These are phyloP conservation scores for Plotosus lineatus DNA, from an alignment of 2,113 vertebrate species.

Conservation along the genomic window DNA sequence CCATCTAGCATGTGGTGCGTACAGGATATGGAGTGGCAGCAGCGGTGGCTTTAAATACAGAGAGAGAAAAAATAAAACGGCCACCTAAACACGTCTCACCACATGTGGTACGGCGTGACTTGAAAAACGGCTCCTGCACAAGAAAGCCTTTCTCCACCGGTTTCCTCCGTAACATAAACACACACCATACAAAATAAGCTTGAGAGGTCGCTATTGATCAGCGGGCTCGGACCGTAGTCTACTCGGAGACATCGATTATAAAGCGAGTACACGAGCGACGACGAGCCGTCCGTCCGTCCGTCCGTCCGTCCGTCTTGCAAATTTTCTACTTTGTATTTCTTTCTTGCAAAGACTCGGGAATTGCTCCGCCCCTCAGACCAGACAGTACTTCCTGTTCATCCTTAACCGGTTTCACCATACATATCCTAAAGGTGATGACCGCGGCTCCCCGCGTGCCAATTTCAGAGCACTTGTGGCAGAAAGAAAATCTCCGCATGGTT, in stretches of 20 bases:
- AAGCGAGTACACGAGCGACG: conserved; percentile 55
- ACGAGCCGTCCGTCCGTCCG: no score
- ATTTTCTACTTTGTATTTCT: conserved; percentile 53
- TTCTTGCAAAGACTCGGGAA: conserved; percentile 22
- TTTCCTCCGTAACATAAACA: conserved; percentile 21
- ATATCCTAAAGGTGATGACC: conserved; percentile 36
- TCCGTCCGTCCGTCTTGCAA: conserved; percentile 41
- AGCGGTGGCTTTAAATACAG: conserved; percentile 8
- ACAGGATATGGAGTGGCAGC: conserved; percentile 28
- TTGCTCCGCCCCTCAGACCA: conserved; percentile 50
- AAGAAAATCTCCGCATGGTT: conserved; percentile 66
- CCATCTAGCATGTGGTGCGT: conserved; percentile 19
- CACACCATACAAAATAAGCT: conserved; percentile 11
- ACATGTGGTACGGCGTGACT: neutral
- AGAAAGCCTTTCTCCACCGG: neutral
- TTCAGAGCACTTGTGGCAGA: conserved; percentile 66
- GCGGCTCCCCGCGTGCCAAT: conserved; percentile 51
- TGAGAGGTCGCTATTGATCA: neutral
- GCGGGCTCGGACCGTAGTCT: conserved; percentile 53
- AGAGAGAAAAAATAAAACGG: no score
- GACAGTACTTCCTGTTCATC: conserved; percentile 50
- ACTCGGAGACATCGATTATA: conserved; percentile 46
- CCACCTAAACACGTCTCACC: neutral
- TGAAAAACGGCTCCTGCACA: conserved; percentile 11
- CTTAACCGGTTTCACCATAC: conserved; percentile 42